Conservation (phyloP, 2,113 vertebrate genomes). For the Conger conger region DNA sequence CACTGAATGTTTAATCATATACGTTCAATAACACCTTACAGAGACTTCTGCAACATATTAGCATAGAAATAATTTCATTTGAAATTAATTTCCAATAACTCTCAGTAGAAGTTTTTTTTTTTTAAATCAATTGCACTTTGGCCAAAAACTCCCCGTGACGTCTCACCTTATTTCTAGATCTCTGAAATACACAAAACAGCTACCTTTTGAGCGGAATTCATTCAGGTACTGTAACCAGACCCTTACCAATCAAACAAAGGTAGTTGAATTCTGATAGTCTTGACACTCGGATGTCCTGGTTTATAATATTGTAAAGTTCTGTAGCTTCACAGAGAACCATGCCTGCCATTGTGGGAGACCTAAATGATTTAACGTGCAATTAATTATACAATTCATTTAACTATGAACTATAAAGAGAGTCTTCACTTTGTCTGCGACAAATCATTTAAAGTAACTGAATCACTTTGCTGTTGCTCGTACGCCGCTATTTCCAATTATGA, state of each 20-base stretch:
- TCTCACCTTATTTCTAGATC: background rate
- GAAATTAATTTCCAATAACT: background rate
- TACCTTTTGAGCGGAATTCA: background rate
- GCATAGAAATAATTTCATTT: too few relatives aligned
- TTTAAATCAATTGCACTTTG: too few relatives aligned
- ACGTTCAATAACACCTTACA: background rate
- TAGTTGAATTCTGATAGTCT: slow-evolving; percentile 75
- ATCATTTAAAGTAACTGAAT: too few relatives aligned
- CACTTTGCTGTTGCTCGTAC: background rate
- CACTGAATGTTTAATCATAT: background rate
- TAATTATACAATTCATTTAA: too few relatives aligned
- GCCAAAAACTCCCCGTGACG: too few relatives aligned
- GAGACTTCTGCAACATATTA: too few relatives aligned
- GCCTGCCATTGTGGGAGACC: slow-evolving; percentile 59
- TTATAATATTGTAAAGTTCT: slow-evolving; percentile 81
- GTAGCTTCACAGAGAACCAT: slow-evolving; percentile 69
- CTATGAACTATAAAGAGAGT: background rate
- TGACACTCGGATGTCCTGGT: slow-evolving; percentile 63
- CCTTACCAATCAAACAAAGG: slow-evolving; percentile 81
- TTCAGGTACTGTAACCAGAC: background rate
- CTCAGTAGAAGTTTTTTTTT: background rate
- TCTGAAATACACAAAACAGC: background rate
- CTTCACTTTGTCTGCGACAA: too few relatives aligned
- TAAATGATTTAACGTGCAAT: background rate
- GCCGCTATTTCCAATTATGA: background rate